Percentiles rank a stretch among this genome's conserved stretches.
Evolutionary conservation across 2,888 invertebrate genomes (phyloP).

Genomic region (Syrphus vitripennis): DNA sequence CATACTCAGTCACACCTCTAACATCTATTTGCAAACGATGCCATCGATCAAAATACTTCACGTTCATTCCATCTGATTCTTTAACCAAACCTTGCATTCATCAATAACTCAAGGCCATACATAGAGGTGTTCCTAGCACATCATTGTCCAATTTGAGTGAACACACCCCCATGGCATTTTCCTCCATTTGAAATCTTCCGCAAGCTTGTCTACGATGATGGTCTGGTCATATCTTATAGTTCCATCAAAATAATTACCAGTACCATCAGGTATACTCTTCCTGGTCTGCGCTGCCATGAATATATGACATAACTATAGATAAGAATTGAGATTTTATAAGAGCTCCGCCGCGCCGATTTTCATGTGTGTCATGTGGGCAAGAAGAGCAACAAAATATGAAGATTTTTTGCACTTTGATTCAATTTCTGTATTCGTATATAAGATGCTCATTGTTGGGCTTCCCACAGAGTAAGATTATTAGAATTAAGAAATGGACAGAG

Average conservation of each 20-base stretch:
- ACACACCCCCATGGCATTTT: constrained; percentile 48
- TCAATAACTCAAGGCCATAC: constrained; percentile 51
- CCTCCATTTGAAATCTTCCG: background rate
- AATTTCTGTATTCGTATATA: constrained; percentile 10
- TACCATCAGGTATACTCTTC: background rate
- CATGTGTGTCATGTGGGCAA: constrained; percentile 33
- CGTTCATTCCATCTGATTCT: background rate
- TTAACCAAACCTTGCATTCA: constrained; percentile 12
- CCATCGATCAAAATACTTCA: constrained; percentile 40
- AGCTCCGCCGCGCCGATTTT: constrained; percentile 2
- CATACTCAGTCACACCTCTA: constrained; percentile 27
- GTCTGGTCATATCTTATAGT: constrained; percentile 3
- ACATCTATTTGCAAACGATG: background rate
- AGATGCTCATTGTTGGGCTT: constrained; percentile 31
- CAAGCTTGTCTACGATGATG: constrained; percentile 10
- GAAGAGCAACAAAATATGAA: background rate
- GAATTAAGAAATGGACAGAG: background rate
- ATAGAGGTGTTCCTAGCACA: constrained; percentile 31
- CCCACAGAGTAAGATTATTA: constrained; percentile 1
- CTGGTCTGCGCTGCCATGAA: constrained; percentile 24
- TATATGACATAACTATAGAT: constrained; percentile 54
- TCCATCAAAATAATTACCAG: constrained; percentile 47
- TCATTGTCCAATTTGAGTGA: constrained; percentile 45
- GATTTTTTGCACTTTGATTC: constrained; percentile 15
- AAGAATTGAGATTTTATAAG: constrained; percentile 18